Evolutionary conservation across 2,888 invertebrate species (phyloP), one percentile per base, ranked within the genome.

Genomic region (Spodoptera exigua): DNA sequence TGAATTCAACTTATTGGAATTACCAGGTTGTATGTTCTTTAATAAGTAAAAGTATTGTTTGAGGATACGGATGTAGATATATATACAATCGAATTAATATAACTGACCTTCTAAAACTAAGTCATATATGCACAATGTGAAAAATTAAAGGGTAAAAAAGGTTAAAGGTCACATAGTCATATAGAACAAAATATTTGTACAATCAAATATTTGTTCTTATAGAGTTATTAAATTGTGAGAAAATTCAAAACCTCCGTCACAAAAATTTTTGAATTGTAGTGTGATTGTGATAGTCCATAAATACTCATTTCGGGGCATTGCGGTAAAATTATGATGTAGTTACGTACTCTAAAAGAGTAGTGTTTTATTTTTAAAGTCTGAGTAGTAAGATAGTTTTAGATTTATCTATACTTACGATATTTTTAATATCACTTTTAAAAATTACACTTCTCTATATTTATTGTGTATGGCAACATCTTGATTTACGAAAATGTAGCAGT

Each of bases 301-400:
- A 45, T 55, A 63, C 36, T 63, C 48, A 34, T 59, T 60, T 78
- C 44, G 62, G 70, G 68, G 53, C 62, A 70, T 69, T 76, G 59
- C 57, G 55, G 55, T 64, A 66, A n/a, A n/a, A n/a, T n/a, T 70
- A 48, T 63, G 56, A 44, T 56, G 49, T 71, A 65, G 61, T 65
- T 53, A 13, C 45, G 40, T 65, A 74, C 82, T 85, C 83, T 84
- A 51, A 69, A 81, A 85, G 85, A 83, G 84, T 76, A 70, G 65
- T 43, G 44, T 72, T 74, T 61, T 73, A 65, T 72, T 76, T 75
- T 70, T 70, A 55, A 82, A 82, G 82, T 82, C 82, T 82, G 81
- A 81, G 64, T 76, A 69, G 39, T 12, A 53, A 66, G 41, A 21
- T 57, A 70, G 51, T 48, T 63, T 61, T 47, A 53, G 64, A 61